phyloP scores from a whole-genome alignment of 2,888 invertebrate genomes.

The Patella caerulea region DNA sequence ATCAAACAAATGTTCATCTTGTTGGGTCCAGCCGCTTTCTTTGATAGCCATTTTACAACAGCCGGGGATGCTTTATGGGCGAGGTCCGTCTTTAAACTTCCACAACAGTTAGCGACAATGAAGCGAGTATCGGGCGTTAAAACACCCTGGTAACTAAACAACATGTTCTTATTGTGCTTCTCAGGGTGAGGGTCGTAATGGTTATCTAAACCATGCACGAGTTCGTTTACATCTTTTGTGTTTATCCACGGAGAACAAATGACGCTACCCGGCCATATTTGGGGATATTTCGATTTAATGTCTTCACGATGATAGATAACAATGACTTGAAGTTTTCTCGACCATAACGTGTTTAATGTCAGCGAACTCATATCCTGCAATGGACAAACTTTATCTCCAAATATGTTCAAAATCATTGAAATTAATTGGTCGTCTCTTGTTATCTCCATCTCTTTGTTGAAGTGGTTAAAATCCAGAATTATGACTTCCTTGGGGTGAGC shows the following conservation, averaged over 20 bases:
- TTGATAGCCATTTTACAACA: slow-evolving; percentile 69
- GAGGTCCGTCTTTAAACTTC: slow-evolving; percentile 72
- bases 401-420: slow-evolving; percentile 75
- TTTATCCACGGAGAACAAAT: slow-evolving; percentile 89
- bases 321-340: slow-evolving; percentile 74
- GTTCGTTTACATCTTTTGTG: slow-evolving; percentile 76
- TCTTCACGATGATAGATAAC: slow-evolving; percentile 67
- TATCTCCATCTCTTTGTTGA: slow-evolving; percentile 79
- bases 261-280: slow-evolving; percentile 78
- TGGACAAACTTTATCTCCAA: slow-evolving; percentile 78
- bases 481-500: slow-evolving; percentile 82
- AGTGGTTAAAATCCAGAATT: slow-evolving; percentile 88
- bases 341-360: slow-evolving; percentile 76
- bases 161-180: slow-evolving; percentile 75
- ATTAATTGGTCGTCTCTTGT: slow-evolving; percentile 79
- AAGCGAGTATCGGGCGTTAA: slow-evolving; percentile 76
- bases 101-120: slow-evolving; percentile 55
- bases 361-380: slow-evolving; percentile 75
- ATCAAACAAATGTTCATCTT: slow-evolving; percentile 84
- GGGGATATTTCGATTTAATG: slow-evolving; percentile 34
- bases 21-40: slow-evolving; percentile 58
- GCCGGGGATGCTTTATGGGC: slow-evolving; percentile 67
- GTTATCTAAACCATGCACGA: slow-evolving; percentile 77
- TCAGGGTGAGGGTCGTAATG: slow-evolving; percentile 74
- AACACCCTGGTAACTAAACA: slow-evolving; percentile 86